phyloP scores from a whole-genome alignment of 2,888 invertebrate genomes.

The Seladonia tumulorum region DNA sequence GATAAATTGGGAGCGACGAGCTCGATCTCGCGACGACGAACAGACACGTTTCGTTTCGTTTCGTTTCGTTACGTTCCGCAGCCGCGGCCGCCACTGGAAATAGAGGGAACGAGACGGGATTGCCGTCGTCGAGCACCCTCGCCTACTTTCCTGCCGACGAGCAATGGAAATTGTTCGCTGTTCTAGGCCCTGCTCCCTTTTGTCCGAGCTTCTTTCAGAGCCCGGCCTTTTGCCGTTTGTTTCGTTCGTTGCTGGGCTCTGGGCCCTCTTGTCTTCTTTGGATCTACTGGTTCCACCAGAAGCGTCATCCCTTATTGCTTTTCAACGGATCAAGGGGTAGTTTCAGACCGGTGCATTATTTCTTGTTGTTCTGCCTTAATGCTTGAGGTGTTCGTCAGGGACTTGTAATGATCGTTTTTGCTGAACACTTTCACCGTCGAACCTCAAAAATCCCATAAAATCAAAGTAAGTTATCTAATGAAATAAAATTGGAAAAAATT shows the following conservation, averaged over 20 bases:
- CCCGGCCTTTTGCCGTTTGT: background rate
- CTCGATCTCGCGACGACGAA: background rate
- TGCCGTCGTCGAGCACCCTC: constrained; percentile 47
- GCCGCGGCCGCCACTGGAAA: constrained; percentile 37
- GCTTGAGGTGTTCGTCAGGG: too few relatives aligned
- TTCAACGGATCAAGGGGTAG: background rate
- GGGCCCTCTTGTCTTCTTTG: background rate
- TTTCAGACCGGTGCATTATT: background rate
- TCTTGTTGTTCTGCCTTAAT: too few relatives aligned
- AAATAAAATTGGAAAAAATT: too few relatives aligned
- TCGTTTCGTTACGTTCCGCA: background rate
- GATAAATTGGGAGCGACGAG: constrained; percentile 50
- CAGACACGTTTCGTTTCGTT: constrained; percentile 44
- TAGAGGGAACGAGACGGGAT: constrained; percentile 25
- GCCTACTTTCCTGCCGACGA: constrained; percentile 22
- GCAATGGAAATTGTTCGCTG: constrained; percentile 16
- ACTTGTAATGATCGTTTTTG: too few relatives aligned
- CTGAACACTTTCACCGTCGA: too few relatives aligned
- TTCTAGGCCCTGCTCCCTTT: background rate
- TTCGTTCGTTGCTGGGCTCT: background rate
- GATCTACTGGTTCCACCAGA: background rate
- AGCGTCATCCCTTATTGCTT: background rate
- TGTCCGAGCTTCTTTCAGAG: background rate
- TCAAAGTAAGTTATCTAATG: too few relatives aligned
- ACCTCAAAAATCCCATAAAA: too few relatives aligned